Percentiles rank a stretch among this genome's conserved stretches.
phyloP scores from a whole-genome alignment of 2,113 vertebrate genomes.

The Acrocephalus kingi region DNA sequence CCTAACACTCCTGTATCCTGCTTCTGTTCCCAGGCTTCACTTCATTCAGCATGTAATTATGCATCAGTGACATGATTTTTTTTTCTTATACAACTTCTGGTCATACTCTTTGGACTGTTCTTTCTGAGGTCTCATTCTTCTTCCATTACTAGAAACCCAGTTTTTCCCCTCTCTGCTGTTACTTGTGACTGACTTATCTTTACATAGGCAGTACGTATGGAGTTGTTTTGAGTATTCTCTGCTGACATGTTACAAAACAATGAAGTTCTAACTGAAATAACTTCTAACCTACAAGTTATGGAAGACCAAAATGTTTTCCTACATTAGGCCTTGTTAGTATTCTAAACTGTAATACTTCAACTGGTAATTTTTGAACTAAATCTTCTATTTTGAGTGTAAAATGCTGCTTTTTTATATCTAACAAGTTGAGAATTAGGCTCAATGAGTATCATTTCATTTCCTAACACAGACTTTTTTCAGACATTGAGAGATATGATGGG shows the following conservation, averaged over 20 bases:
- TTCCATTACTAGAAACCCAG: background rate
- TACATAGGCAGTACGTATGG: background rate
- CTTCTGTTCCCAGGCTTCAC: background rate
- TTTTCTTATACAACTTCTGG: background rate
- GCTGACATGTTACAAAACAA: background rate
- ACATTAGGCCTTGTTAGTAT: background rate
- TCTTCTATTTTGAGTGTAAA: background rate
- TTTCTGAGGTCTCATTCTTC: background rate
- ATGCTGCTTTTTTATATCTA: background rate
- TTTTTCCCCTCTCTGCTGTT: background rate
- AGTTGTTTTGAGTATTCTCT: background rate
- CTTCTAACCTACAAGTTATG: background rate
- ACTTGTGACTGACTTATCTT: background rate
- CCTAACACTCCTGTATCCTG: background rate
- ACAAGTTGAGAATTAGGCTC: background rate
- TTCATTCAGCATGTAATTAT: background rate
- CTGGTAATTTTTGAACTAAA: background rate
- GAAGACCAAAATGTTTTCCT: background rate
- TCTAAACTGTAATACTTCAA: background rate
- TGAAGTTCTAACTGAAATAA: background rate
- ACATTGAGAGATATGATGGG: background rate
- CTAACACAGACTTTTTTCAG: background rate
- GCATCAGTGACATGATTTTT: background rate
- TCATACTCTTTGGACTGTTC: background rate
- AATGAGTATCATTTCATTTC: background rate